These are phyloP conservation scores for Hedychridium roseum DNA, from an alignment of 2,888 invertebrate genomes.

Conservation along the genomic window DNA sequence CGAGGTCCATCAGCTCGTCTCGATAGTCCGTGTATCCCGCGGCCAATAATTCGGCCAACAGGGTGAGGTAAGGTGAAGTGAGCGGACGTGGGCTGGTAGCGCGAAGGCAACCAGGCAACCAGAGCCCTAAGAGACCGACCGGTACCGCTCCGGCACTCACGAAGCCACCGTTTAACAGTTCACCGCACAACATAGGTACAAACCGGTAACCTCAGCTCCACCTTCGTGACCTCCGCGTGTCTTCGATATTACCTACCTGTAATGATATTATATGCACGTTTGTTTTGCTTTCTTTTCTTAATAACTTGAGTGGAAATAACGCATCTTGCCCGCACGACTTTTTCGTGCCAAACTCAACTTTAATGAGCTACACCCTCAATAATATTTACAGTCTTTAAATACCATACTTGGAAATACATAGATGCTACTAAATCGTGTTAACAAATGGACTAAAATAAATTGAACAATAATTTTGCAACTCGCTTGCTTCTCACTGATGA, in stretches of 20 bases:
- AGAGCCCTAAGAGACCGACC: conserved; percentile 59
- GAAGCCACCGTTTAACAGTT: conserved; percentile 62
- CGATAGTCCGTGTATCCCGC: conserved; percentile 46
- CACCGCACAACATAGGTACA: conserved; percentile 64
- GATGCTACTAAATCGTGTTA: too few relatives aligned
- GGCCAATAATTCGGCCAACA: conserved; percentile 57
- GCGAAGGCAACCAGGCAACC: conserved; percentile 60
- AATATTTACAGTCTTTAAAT: too few relatives aligned
- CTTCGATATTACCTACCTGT: conserved; percentile 35
- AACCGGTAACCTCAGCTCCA: conserved; percentile 44
- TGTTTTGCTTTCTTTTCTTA: too few relatives aligned
- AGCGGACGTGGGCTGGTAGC: conserved; percentile 53
- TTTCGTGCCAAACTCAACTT: too few relatives aligned
- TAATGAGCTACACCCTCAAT: too few relatives aligned
- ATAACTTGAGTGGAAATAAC: too few relatives aligned
- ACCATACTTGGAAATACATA: too few relatives aligned
- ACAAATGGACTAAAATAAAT: too few relatives aligned
- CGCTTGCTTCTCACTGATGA: too few relatives aligned
- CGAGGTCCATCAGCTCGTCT: conserved; percentile 45
- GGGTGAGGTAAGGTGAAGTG: conserved; percentile 56
- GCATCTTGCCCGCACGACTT: too few relatives aligned
- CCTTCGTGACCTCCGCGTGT: conserved; percentile 44
- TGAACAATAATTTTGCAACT: too few relatives aligned
- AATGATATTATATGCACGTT: too few relatives aligned
- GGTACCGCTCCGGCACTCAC: conserved; percentile 62